phyloP scores from a whole-genome alignment of 35 echinoderm and acorn worm genomes.

The Stichopus chloronotus region DNA sequence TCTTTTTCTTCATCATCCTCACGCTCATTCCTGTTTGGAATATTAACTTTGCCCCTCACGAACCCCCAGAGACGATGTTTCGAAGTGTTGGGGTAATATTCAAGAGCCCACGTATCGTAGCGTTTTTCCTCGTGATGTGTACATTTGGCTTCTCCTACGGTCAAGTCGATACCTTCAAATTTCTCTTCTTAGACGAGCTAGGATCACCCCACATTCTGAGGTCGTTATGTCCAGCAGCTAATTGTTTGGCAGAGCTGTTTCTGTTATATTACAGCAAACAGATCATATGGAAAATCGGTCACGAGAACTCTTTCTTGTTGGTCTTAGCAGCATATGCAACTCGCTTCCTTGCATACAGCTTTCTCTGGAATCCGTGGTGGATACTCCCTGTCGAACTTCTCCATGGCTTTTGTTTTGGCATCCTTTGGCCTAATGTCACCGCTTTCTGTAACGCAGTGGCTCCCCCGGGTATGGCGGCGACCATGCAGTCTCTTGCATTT shows the following conservation, averaged over 20 bases:
- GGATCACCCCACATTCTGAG: slow-evolving; percentile 59
- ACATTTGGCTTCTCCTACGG: slow-evolving; percentile 73
- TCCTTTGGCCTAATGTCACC: slow-evolving; percentile 73
- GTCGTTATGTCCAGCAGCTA: slow-evolving; percentile 61
- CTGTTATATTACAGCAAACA: slow-evolving; percentile 80
- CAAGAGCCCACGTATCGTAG: slow-evolving; percentile 57
- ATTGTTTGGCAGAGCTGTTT: slow-evolving; percentile 68
- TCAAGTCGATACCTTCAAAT: slow-evolving; percentile 63
- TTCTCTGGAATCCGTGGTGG: slow-evolving; percentile 74
- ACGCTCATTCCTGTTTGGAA: slow-evolving; percentile 59
- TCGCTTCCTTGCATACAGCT: slow-evolving; percentile 72
- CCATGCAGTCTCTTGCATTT: slow-evolving; percentile 73
- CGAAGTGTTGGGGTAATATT: slow-evolving; percentile 48
- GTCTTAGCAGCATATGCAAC: slow-evolving; percentile 60
- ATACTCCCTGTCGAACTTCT: slow-evolving; percentile 71
- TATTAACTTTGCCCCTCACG: slow-evolving; percentile 66
- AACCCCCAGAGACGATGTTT: slow-evolving; percentile 52
- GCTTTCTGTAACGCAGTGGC: slow-evolving; percentile 66
- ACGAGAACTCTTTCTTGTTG: slow-evolving; percentile 64
- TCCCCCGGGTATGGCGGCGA: slow-evolving; percentile 65
- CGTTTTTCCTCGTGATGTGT: slow-evolving; percentile 60
- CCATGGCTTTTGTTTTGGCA: slow-evolving; percentile 79
- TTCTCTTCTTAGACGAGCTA: slow-evolving; percentile 71
- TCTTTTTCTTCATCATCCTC: slow-evolving; percentile 58
- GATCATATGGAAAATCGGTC: slow-evolving; percentile 70